These are phyloP conservation scores for Tipula lateralis DNA, from an alignment of 2,888 invertebrate genomes.

Conservation along the genomic window DNA sequence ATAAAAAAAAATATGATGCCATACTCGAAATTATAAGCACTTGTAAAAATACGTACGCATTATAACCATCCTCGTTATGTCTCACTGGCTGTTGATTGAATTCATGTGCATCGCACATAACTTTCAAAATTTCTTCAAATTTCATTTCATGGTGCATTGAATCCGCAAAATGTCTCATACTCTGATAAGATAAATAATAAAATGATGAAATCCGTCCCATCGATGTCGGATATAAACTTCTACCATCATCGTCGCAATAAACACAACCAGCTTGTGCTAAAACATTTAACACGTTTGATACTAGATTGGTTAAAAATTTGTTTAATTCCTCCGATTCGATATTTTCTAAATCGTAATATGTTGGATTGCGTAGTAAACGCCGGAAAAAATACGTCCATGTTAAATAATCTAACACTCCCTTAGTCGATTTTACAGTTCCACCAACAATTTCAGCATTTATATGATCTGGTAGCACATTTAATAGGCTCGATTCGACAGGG, in stretches of 20 bases:
- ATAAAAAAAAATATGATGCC: conserved; percentile 37
- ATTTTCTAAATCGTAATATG: conserved; percentile 77
- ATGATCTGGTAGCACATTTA: conserved; percentile 90
- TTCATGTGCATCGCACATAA: conserved; percentile 82
- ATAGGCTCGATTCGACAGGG: conserved; percentile 93
- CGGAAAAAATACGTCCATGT: conserved; percentile 99
- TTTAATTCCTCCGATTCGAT: conserved; percentile 65
- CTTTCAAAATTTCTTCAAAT: conserved; percentile 67
- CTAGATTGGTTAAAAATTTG: conserved; percentile 71
- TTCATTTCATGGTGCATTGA: conserved; percentile 60
- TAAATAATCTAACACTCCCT: conserved; percentile 91
- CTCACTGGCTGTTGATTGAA: conserved; percentile 92
- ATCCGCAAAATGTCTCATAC: conserved; percentile 77
- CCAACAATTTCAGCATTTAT: conserved; percentile 96
- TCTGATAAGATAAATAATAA: conserved; percentile 92
- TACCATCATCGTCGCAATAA: conserved; percentile 64
- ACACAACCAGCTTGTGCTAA: conserved; percentile 75
- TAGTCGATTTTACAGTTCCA: conserved; percentile 88
- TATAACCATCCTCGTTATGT: conserved; percentile 93
- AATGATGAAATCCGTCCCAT: conserved; percentile 92
- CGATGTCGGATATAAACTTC: conserved; percentile 55
- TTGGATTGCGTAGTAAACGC: conserved; percentile 84
- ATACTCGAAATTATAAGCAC: neutral
- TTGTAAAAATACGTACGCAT: conserved; percentile 59
- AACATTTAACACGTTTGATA: conserved; percentile 70